Base-by-base conservation (phyloP, 2,888 invertebrate genomes). In the Drosophila prostipennis region DNA sequence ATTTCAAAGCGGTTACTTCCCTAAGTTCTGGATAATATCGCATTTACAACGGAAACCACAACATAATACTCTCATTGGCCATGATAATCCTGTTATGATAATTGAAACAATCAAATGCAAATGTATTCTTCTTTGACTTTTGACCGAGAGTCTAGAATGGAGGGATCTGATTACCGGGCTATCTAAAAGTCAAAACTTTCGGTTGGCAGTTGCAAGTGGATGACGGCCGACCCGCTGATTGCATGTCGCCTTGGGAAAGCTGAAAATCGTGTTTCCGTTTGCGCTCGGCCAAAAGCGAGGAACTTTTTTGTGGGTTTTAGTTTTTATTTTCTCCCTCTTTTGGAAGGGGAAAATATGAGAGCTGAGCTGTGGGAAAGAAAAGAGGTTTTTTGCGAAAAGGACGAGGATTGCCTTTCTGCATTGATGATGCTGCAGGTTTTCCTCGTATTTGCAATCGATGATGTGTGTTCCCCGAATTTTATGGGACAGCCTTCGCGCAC, bases 371-470 rank as follows among this genome's bases (percentile, higher is more conserved):
- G 54, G 16, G 1, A 63, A 26, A 46, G 64, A 43, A 64, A 64
- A 64, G 36, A 36, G 37, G 36, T 36, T 49, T 40, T 42, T 23
- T 19, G n/a, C n/a, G 19, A 46, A 36, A 34, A 43, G 36, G 40
- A 37, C 16, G 29, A 23, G 36, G 42, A 43, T 16, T 29, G 16
- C 42, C 39, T 39, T 53, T 40, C 34, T 72, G 51, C 51, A 71
- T 72, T 55, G 73, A 71, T 71, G 71, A 71, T 56, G 65, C 53
- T 37, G 71, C 71, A 64, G 51, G 45, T 71, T 73, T 73, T 56
- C 51, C 60, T 42, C 49, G 54, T 55, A 51, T 51, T 72, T 72
- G 54, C 72, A 53, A 72, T 70, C 70, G 52, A 72, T 72, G 72
- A 61, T 71, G 61, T 63, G 48, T 52, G 51, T 56, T 72, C 36